phyloP scores from a whole-genome alignment of 2,113 vertebrate genomes.

The Agelaius tricolor region DNA sequence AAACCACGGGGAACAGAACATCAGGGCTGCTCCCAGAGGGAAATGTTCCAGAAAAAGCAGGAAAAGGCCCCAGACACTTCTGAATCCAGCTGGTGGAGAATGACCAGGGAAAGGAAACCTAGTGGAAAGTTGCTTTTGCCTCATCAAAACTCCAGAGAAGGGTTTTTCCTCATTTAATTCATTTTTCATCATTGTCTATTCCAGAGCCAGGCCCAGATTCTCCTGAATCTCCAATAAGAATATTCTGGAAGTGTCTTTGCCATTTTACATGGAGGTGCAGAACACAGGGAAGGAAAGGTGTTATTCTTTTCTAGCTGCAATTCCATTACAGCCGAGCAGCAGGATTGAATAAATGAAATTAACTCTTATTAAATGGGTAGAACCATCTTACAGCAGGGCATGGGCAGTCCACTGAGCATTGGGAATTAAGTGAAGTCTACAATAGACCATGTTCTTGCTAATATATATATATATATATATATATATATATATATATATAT shows the following conservation, averaged over 20 bases:
- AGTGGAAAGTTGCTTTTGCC: fast-evolving
- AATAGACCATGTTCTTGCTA: not conserved
- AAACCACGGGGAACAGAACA: fast-evolving
- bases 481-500: too few species aligned
- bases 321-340: not conserved
- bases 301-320: not conserved
- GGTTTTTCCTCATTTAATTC: not conserved
- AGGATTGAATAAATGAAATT: not conserved
- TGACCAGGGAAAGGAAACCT: not conserved
- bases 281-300: not conserved
- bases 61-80: not conserved
- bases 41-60: fast-evolving
- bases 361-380: not conserved
- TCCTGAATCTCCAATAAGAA: not conserved
- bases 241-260: not conserved
- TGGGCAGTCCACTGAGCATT: not conserved
- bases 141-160: not conserved
- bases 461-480: not conserved
- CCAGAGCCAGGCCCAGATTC: not conserved
- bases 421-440: not conserved
- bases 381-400: not conserved
- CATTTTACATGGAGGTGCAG: not conserved
- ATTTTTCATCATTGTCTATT: not conserved
- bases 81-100: not conserved
- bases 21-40: not conserved